Evolutionary conservation across 2,888 invertebrate species (phyloP).

Genomic region (Heliconius hortense): DNA sequence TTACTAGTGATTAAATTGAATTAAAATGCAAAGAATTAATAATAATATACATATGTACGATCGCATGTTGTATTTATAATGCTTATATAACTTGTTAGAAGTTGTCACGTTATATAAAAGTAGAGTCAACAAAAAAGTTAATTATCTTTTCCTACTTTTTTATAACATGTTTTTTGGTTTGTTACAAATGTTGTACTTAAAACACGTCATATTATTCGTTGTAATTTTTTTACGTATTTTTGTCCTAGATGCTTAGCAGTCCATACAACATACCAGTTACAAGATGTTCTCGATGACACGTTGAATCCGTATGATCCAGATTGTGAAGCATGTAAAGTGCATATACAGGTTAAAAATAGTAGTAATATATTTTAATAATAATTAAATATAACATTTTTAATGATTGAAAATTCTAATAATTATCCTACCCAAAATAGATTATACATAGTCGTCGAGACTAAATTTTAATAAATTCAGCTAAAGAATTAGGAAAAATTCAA

Average conservation of each 20-base stretch:
- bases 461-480: too few relatives aligned
- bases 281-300: constrained; percentile 87
- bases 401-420: too few relatives aligned
- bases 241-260: constrained; percentile 91
- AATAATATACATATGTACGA: background rate
- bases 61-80: background rate
- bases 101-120: constrained; percentile 2
- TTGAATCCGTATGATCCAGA: constrained; percentile 90
- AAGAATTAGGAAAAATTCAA: too few relatives aligned
- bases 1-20: background rate
- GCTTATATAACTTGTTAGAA: background rate
- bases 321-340: constrained; percentile 93
- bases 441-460: too few relatives aligned
- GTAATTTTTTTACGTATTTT: background rate
- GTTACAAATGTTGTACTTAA: background rate
- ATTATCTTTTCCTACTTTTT: background rate
- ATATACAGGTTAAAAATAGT: constrained; percentile 85
- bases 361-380: background rate
- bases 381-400: too few relatives aligned
- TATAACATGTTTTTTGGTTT: background rate
- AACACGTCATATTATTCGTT: too few relatives aligned
- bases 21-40: background rate
- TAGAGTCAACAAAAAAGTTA: background rate
- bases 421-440: too few relatives aligned
- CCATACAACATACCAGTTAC: constrained; percentile 91